Evolutionary conservation across 2,797 vertebrate genomes (phyloP).

Genomic region (Oreonectes daqikongensis): DNA sequence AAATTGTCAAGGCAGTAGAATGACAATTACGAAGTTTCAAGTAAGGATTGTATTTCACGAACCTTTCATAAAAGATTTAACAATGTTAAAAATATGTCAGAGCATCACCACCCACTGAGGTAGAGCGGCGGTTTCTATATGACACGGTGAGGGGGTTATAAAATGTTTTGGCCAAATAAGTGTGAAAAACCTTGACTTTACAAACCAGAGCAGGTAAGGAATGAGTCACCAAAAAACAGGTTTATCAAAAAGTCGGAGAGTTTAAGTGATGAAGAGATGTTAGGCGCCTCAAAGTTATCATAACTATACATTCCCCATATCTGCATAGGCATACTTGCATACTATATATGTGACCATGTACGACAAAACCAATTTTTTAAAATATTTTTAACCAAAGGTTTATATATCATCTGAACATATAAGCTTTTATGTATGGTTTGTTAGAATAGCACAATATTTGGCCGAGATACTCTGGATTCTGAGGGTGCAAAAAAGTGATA

Average conservation of each 20-base stretch:
- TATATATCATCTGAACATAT: no score
- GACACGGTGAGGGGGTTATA: not conserved
- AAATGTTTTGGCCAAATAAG: not conserved
- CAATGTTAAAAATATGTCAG: not conserved
- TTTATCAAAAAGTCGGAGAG: not conserved
- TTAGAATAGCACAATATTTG: no score
- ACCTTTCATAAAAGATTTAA: conserved; percentile 14
- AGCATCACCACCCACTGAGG: not conserved
- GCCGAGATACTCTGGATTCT: no score
- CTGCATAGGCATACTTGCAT: no score
- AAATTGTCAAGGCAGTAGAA: conserved; percentile 10
- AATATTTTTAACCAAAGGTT: no score
- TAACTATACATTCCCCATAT: no score
- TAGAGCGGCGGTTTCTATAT: not conserved
- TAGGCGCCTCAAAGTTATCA: no score
- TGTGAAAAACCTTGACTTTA: not conserved
- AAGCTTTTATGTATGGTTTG: no score
- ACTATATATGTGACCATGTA: no score
- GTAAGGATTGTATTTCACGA: conserved; percentile 38
- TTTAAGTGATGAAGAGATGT: no score
- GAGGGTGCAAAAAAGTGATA: no score
- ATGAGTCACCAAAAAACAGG: not conserved
- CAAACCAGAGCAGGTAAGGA: not conserved
- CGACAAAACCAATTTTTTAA: no score
- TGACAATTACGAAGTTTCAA: conserved; percentile 44